Evolutionary conservation across 23 tunicate genomes (phyloP).

Genomic region (Ascidia mentula): DNA sequence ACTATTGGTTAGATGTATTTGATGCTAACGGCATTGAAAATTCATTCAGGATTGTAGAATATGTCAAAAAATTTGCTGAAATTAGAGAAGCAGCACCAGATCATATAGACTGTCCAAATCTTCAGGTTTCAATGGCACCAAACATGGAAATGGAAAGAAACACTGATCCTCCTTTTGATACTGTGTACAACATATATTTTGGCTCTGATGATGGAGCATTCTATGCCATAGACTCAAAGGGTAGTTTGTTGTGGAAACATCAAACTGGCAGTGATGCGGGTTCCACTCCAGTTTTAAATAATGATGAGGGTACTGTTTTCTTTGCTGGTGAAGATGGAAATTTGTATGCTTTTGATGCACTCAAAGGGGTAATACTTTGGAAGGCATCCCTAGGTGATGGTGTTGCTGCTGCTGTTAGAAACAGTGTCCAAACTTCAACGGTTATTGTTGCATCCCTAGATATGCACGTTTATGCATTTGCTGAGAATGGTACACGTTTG

Average conservation of each 20-base stretch:
- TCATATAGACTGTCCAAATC: background rate
- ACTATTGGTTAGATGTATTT: conserved; percentile 19
- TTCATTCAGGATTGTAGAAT: background rate
- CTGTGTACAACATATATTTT: background rate
- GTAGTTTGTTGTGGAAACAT: conserved; percentile 9
- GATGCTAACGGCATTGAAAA: background rate
- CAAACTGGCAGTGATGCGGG: conserved; percentile 17
- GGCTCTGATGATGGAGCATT: conserved; percentile 26
- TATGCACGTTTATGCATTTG: conserved; percentile 13
- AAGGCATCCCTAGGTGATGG: conserved; percentile 18
- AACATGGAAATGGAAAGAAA: background rate
- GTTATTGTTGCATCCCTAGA: background rate
- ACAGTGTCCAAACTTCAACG: background rate
- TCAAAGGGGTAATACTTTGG: conserved; percentile 6
- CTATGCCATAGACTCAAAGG: conserved; percentile 10
- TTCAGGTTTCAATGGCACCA: background rate
- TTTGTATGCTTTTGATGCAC: conserved; percentile 13
- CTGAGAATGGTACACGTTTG: background rate
- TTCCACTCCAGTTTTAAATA: conserved; percentile 10
- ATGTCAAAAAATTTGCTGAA: conserved; percentile 3
- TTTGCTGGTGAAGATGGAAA: conserved; percentile 20
- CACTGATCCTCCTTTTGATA: background rate
- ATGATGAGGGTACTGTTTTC: background rate
- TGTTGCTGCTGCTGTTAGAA: conserved; percentile 9
- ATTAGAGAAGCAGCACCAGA: background rate